phyloP scores from a whole-genome alignment of 2,113 vertebrate genomes.

The Petroica traversi region DNA sequence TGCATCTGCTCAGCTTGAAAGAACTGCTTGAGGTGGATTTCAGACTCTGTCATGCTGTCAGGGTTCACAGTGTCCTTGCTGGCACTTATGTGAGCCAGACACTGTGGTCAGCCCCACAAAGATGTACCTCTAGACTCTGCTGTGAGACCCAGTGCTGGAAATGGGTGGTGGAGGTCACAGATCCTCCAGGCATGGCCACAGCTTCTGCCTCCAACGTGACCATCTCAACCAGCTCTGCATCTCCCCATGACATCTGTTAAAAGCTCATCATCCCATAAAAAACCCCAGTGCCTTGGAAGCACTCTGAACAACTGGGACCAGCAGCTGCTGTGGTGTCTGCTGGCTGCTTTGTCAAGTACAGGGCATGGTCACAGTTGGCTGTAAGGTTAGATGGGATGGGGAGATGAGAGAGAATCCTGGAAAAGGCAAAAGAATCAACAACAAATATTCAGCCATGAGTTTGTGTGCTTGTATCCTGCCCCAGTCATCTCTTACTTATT shows the following conservation, averaged over 20 bases:
- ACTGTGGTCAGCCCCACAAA: not conserved
- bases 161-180: accelerated
- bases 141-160: not conserved
- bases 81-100: not conserved
- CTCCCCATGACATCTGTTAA: accelerated
- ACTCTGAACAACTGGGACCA: not conserved
- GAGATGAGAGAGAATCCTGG: not conserved
- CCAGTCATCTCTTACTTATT: not conserved
- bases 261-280: not conserved
- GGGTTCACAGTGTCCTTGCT: accelerated
- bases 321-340: not conserved
- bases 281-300: not conserved
- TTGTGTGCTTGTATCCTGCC: not conserved
- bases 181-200: not conserved
- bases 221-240: not conserved
- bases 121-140: not conserved
- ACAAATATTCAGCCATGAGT: not conserved
- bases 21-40: not conserved
- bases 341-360: not conserved
- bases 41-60: accelerated
- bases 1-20: not conserved
- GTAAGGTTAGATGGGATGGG: not conserved
- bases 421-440: not conserved
- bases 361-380: not conserved
- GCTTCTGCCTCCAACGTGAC: accelerated